A percentile compares a stretch with the other conserved stretches of the same genome.
These are phyloP conservation scores for Uloborus plumipes DNA, from an alignment of 2,888 invertebrate species.

Conservation along the genomic window DNA sequence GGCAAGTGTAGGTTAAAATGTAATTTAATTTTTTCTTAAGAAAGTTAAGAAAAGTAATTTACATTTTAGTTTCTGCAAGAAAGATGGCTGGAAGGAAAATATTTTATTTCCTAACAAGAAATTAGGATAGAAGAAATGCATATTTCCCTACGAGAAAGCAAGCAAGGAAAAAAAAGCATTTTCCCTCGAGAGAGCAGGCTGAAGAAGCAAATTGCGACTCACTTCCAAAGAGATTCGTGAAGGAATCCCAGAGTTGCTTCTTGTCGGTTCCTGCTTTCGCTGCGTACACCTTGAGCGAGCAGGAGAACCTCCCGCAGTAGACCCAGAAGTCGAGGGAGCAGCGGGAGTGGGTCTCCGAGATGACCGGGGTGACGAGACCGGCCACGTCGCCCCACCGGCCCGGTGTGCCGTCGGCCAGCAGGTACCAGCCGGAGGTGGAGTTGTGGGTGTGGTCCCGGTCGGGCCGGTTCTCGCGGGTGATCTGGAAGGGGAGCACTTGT, in stretches of 20 bases:
- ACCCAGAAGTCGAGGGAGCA: conserved; percentile 63
- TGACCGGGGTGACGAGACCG: conserved; percentile 35
- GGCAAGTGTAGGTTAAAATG: too few species aligned
- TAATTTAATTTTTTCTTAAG: too few species aligned
- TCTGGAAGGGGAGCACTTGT: not conserved
- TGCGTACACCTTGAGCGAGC: conserved; percentile 13
- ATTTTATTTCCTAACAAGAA: too few species aligned
- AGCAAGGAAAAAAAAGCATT: too few species aligned
- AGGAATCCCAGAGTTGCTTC: conserved; percentile 25
- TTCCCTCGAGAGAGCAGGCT: too few species aligned
- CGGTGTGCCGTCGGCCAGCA: conserved; percentile 46
- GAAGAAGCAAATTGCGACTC: not conserved
- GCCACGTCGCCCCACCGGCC: conserved; percentile 45
- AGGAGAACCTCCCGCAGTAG: conserved; percentile 17
- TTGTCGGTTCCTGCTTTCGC: not conserved
- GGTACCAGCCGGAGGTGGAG: conserved; percentile 55
- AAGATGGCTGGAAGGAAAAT: too few species aligned
- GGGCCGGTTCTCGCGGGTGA: conserved; percentile 39
- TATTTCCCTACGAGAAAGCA: too few species aligned
- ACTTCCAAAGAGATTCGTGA: conserved; percentile 23
- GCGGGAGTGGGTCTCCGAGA: conserved; percentile 36
- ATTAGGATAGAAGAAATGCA: too few species aligned
- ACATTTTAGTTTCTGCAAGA: too few species aligned
- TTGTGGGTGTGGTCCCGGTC: conserved; percentile 38
- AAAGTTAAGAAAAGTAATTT: too few species aligned